These are phyloP conservation scores for Osmerus mordax DNA, from an alignment of 2,113 vertebrate genomes.

Conservation along the genomic window DNA sequence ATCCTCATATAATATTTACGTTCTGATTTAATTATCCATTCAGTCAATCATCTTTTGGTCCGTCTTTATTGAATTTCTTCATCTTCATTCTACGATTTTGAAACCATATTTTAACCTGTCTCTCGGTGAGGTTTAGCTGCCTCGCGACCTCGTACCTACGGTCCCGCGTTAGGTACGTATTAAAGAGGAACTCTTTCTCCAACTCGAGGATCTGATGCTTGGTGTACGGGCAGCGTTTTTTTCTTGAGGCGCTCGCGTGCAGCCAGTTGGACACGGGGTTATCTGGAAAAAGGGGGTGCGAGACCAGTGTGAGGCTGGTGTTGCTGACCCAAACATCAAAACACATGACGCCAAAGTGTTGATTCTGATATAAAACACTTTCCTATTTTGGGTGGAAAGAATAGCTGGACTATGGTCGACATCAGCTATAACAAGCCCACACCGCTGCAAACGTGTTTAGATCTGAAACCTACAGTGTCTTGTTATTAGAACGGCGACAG, in stretches of 20 bases:
- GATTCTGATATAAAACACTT: neutral
- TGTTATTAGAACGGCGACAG: constrained; percentile 27
- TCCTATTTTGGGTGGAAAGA: neutral
- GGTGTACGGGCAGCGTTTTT: constrained; percentile 95
- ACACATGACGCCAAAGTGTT: constrained; percentile 23
- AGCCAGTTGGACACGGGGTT: constrained; percentile 96
- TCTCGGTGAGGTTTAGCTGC: constrained; percentile 89
- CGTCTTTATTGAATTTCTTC: constrained; percentile 98
- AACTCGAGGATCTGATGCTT: constrained; percentile 95
- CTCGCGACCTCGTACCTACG: constrained; percentile 94
- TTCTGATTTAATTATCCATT: neutral
- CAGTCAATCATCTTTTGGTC: constrained; percentile 85
- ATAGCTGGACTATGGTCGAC: neutral
- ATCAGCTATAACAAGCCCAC: neutral
- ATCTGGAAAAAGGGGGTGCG: constrained; percentile 73
- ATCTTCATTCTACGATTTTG: constrained; percentile 98
- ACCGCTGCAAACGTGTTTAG: constrained; percentile 12
- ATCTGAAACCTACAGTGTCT: constrained; percentile 30
- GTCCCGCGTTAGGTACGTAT: constrained; percentile 97
- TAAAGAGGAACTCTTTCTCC: constrained; percentile 97
- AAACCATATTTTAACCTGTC: constrained; percentile 99
- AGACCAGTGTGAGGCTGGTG: constrained; percentile 49
- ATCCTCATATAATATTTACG: constrained; percentile 25
- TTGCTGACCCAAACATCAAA: constrained; percentile 22
- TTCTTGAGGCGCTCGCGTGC: constrained; percentile 93